phyloP scores from a whole-genome alignment of 1,140 invertebrate genomes.

The Varroa destructor region DNA sequence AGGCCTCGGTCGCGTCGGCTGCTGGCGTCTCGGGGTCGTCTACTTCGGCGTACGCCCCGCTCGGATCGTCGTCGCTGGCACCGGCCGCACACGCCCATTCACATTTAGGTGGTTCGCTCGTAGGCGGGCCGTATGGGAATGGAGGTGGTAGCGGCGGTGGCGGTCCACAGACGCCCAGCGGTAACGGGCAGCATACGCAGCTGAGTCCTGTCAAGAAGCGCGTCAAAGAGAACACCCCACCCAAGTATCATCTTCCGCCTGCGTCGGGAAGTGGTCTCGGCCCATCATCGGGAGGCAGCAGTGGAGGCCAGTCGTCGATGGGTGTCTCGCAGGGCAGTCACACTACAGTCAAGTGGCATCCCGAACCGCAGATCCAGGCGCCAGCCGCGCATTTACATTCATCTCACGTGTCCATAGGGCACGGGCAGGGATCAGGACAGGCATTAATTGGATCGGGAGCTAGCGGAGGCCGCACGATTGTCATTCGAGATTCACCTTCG shows the following conservation, averaged over 20 bases:
- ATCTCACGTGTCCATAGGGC: too few species aligned
- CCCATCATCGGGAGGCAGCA: too few species aligned
- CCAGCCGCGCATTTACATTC: too few species aligned
- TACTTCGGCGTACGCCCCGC: too few species aligned
- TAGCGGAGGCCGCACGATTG: constrained; percentile 56
- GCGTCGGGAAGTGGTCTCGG: background rate
- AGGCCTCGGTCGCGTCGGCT: constrained; percentile 26
- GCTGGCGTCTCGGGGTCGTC: background rate
- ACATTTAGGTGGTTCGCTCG: background rate
- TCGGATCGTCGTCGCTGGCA: background rate
- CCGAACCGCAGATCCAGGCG: background rate
- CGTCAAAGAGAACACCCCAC: constrained; percentile 90
- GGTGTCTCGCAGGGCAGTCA: background rate
- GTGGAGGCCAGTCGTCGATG: too few species aligned
- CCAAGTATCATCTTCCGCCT: constrained; percentile 40
- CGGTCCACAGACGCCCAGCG: constrained; percentile 4
- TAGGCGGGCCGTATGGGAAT: too few species aligned
- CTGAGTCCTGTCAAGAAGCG: constrained; percentile 91
- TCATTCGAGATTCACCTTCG: constrained; percentile 78
- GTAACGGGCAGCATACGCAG: constrained; percentile 49
- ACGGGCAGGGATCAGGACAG: too few species aligned
- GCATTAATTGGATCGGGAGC: background rate
- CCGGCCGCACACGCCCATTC: constrained; percentile 3
- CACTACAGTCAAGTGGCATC: constrained; percentile 23
- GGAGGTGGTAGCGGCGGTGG: too few species aligned